These are phyloP conservation scores for Chunga burmeisteri DNA, from an alignment of 2,113 vertebrate species.

Conservation along the genomic window DNA sequence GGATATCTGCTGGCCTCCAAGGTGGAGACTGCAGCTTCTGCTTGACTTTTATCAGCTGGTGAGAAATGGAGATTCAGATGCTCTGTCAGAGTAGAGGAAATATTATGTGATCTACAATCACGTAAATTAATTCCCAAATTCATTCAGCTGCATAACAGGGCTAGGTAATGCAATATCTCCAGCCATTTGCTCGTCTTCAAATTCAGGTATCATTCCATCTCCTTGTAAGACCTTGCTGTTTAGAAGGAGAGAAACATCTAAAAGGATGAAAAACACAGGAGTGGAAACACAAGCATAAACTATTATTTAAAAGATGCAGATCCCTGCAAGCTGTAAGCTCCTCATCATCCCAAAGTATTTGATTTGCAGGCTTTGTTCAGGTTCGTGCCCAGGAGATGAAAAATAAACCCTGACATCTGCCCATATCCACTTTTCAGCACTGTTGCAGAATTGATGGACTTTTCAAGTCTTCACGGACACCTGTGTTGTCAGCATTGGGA, in stretches of 20 bases:
- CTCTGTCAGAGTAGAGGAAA: background rate
- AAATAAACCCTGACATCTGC: background rate
- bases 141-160: background rate
- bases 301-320: background rate
- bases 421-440: background rate
- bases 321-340: background rate
- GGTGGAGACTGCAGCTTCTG: background rate
- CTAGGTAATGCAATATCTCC: background rate
- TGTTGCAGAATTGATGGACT: background rate
- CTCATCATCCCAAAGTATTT: background rate
- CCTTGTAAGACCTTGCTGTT: background rate
- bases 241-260: background rate
- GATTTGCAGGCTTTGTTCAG: background rate
- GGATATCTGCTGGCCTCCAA: background rate
- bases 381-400: background rate
- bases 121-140: background rate
- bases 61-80: background rate
- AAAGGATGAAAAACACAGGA: background rate
- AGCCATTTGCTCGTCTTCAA: background rate
- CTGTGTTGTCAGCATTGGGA: background rate
- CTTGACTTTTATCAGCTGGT: slow-evolving; percentile 16
- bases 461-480: background rate
- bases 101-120: background rate
- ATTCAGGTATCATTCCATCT: background rate
- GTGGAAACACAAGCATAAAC: background rate